These are phyloP conservation scores for Brachyistius frenatus DNA, from an alignment of 2,113 vertebrate species.

Conservation along the genomic window DNA sequence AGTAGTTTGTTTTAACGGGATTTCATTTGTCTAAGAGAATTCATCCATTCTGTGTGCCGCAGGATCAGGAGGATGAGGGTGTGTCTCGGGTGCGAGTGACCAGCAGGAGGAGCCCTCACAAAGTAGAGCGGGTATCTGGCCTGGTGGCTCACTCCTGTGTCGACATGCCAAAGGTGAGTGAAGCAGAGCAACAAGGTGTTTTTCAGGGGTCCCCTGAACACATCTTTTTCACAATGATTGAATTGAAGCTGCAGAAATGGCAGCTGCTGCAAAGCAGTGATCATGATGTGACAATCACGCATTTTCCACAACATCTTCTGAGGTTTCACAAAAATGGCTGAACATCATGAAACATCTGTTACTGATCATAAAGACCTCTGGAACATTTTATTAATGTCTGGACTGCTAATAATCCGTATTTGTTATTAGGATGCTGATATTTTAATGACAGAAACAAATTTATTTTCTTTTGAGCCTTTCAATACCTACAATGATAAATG, in stretches of 20 bases:
- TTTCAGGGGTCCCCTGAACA: not conserved
- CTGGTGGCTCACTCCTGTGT: slow-evolving; percentile 80
- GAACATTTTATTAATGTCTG: slow-evolving; percentile 24
- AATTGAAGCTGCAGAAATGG: not conserved
- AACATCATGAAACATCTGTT: not conserved
- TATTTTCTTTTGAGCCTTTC: too few relatives aligned
- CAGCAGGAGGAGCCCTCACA: slow-evolving; percentile 83
- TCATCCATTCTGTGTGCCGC: slow-evolving; percentile 1
- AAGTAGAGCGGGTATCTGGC: slow-evolving; percentile 83
- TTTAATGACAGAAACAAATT: not conserved
- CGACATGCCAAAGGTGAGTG: slow-evolving; percentile 82
- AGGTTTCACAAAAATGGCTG: not conserved
- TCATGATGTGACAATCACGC: slow-evolving; percentile 5
- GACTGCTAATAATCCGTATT: not conserved
- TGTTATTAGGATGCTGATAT: not conserved
- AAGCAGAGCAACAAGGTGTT: not conserved
- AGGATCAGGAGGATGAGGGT: slow-evolving; percentile 68
- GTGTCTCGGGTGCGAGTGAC: slow-evolving; percentile 82
- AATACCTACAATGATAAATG: too few relatives aligned
- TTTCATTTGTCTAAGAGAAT: not conserved
- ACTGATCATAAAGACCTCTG: slow-evolving; percentile 19
- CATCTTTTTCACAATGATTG: not conserved
- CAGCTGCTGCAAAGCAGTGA: slow-evolving; percentile 9
- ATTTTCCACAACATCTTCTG: slow-evolving; percentile 19
- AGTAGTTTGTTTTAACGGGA: not conserved